Evolutionary conservation across 1,140 invertebrate species (phyloP).

Genomic region (Oryzaephilus surinamensis): DNA sequence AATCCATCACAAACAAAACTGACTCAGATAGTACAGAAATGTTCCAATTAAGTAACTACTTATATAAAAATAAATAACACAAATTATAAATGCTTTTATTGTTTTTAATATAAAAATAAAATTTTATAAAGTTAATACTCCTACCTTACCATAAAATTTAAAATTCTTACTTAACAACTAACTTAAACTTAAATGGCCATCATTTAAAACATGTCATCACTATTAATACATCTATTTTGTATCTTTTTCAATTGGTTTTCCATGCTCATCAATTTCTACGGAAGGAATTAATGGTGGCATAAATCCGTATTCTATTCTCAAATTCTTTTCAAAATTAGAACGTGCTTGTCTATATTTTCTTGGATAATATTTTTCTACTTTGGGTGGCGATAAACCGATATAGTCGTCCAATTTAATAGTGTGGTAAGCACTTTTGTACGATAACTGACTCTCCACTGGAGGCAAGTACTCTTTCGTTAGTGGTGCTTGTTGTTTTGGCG

Average conservation of each 20-base stretch:
- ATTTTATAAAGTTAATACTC: too few relatives aligned
- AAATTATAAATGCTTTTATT: too few relatives aligned
- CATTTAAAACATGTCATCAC: conserved; percentile 1
- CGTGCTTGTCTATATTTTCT: conserved; percentile 25
- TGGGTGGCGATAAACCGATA: conserved; percentile 38
- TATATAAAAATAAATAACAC: too few relatives aligned
- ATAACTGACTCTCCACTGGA: conserved; percentile 13
- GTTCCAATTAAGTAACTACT: too few relatives aligned
- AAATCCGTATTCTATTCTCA: conserved; percentile 70
- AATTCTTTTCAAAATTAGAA: conserved; percentile 38
- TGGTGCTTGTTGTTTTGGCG: conserved; percentile 17
- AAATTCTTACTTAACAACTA: too few relatives aligned
- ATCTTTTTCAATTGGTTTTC: conserved; percentile 43
- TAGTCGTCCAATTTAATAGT: conserved; percentile 23
- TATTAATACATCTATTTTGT: conserved; percentile 11
- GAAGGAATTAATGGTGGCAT: conserved; percentile 69
- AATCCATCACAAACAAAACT: too few relatives aligned
- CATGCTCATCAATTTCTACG: conserved; percentile 64
- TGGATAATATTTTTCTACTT: conserved; percentile 13
- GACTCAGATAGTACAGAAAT: too few relatives aligned
- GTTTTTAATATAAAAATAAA: too few relatives aligned
- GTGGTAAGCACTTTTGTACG: conserved; percentile 7
- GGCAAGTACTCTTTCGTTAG: conserved; percentile 14
- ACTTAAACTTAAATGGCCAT: conserved; percentile 7
- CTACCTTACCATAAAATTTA: too few relatives aligned